Base-by-base conservation (phyloP, 2,797 vertebrate species). In the Scolopax rusticola region DNA sequence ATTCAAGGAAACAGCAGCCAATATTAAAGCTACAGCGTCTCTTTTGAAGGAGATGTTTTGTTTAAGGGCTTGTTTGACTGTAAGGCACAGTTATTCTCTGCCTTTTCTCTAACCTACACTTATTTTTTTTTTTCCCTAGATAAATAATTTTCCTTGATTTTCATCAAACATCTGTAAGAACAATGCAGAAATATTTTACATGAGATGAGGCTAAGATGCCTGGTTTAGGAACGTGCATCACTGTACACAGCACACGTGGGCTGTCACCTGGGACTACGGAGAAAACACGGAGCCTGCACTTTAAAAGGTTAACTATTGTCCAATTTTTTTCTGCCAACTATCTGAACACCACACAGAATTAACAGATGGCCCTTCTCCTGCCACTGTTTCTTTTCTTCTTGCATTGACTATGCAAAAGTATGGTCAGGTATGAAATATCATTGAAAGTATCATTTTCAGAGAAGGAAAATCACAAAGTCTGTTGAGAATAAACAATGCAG, bases 1-100 rank as follows among this genome's bases (percentile, higher is more conserved):
- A 98, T 98, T 98, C 97, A 97, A 97, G 96, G 97, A 96, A 97
- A 95, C 77, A 94, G 97, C 92, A 84, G 95, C 94, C 81, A 57
- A 61, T 70, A 76, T 94, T 95, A 97, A 97, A 97, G 96, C 32
- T 40, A 79, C 70, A 83, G 91, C 0, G 2, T 50, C 89, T 65
- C 84, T 89, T 97, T 90, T 48, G 82, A 91, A 81, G 88, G 87
- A 97, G 95, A 82, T 3, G 45, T 70, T 94, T 93, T 92, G 90
- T 77, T 85, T 56, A 56, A 59, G 73, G 70, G 30, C 23, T 74
- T n/a, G 7, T 8, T 89, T 36, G 59, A 47, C 36, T 63, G 84
- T 9, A 36, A 61, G 13, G 48, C 47, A 63, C 24, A 54, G 54
- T 27, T 65, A 69, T 11, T 64, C 47, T 28, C 82, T 67, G 75